Conservation (phyloP, 2,888 invertebrate genomes). For the Pristionchus mayeri region DNA sequence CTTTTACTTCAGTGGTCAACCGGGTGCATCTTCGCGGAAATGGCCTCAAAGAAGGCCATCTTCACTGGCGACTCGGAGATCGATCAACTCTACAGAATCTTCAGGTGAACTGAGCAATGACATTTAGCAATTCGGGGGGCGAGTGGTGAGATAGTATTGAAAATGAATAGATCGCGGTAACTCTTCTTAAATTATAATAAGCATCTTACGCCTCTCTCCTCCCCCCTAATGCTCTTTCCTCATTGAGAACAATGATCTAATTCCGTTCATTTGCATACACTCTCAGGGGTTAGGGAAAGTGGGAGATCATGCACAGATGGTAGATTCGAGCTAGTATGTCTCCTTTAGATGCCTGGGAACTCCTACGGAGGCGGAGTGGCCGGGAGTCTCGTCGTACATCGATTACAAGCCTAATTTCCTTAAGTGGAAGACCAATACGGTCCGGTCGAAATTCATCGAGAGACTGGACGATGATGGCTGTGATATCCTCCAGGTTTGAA, state of each 20-base stretch:
- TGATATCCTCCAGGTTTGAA: constrained; percentile 85
- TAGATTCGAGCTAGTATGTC: too few relatives aligned
- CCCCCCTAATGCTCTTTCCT: neutral
- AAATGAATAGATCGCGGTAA: too few relatives aligned
- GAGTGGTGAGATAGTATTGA: too few relatives aligned
- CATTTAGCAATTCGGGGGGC: too few relatives aligned
- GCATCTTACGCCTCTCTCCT: neutral
- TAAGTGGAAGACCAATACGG: constrained; percentile 86
- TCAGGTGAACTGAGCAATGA: constrained; percentile 80
- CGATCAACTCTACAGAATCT: constrained; percentile 96
- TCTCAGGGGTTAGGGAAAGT: too few relatives aligned
- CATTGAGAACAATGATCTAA: constrained; percentile 82
- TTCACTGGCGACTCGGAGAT: constrained; percentile 99
- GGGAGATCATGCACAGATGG: too few relatives aligned
- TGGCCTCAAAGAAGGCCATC: constrained; percentile 83
- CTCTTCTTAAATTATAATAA: too few relatives aligned
- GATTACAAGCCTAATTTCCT: constrained; percentile 94
- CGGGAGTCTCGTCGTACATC: constrained; percentile 86
- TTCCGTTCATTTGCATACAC: too few relatives aligned
- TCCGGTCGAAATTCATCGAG: constrained; percentile 77
- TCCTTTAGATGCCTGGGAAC: constrained; percentile 89
- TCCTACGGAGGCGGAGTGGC: constrained; percentile 89
- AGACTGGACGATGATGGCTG: constrained; percentile 82
- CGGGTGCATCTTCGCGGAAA: constrained; percentile 94
- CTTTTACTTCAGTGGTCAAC: constrained; percentile 64